Percentiles rank a stretch among this genome's conserved stretches.
phyloP scores from a whole-genome alignment of 2,113 vertebrate species.

The Pelmatolapia mariae region DNA sequence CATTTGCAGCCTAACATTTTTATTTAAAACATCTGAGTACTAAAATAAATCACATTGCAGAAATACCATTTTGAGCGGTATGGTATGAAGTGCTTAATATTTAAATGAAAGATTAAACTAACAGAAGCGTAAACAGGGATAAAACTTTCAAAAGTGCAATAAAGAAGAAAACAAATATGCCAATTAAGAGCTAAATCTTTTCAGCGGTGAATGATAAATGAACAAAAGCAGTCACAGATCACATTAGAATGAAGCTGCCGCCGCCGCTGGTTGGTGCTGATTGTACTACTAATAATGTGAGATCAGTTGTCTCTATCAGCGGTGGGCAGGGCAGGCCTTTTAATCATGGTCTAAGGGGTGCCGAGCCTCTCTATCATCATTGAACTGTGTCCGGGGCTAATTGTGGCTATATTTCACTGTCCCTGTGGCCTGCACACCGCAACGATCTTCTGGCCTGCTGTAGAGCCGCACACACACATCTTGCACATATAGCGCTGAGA shows the following conservation, averaged over 20 bases:
- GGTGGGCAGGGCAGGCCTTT: conserved; percentile 85
- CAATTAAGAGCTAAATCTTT: conserved; percentile 2
- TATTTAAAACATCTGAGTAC: neutral
- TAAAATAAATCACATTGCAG: neutral
- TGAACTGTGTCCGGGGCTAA: conserved; percentile 96
- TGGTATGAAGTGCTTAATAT: neutral
- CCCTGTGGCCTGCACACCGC: conserved; percentile 68
- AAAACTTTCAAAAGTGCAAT: neutral
- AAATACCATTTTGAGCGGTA: neutral
- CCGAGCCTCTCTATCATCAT: conserved; percentile 91
- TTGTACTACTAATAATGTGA: conserved; percentile 89
- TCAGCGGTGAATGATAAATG: conserved; percentile 32
- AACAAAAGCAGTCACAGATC: conserved; percentile 59
- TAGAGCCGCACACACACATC: neutral
- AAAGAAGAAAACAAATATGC: neutral
- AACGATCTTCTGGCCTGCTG: conserved; percentile 56
- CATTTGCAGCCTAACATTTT: neutral
- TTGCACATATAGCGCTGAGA: neutral
- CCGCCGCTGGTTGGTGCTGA: conserved; percentile 59
- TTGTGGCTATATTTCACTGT: conserved; percentile 98
- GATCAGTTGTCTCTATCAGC: conserved; percentile 96
- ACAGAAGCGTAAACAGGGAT: neutral
- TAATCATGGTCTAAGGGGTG: conserved; percentile 96
- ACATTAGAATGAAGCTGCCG: conserved; percentile 78
- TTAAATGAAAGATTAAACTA: neutral